phyloP scores from a whole-genome alignment of 2,797 vertebrate genomes.

The Bradypus variegatus region DNA sequence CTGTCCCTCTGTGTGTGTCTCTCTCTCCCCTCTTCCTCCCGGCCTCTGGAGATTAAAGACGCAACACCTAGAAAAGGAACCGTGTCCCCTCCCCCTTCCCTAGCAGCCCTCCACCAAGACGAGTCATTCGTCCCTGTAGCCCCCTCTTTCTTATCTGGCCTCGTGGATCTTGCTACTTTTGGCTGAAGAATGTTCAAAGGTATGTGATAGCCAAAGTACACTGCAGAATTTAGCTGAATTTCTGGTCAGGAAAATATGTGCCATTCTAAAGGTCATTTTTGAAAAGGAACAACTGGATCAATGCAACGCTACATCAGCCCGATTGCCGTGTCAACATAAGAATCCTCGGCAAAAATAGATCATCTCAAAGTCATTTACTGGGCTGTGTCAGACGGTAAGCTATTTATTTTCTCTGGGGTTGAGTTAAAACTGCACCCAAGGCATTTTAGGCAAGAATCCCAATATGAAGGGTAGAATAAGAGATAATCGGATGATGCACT shows the following conservation, averaged over 20 bases:
- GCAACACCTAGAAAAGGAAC: not conserved
- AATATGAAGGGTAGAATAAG: not conserved
- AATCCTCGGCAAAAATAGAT: not conserved
- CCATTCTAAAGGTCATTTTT: not conserved
- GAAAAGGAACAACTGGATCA: not conserved
- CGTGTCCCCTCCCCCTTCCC: not conserved
- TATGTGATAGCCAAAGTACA: not conserved
- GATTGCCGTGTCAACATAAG: not conserved
- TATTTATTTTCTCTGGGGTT: not conserved
- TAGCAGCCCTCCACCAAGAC: not conserved
- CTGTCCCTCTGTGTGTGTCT: not conserved
- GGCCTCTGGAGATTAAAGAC: not conserved
- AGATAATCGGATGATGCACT: not conserved
- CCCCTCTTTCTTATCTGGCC: not conserved
- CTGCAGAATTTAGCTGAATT: not conserved
- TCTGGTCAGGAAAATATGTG: not conserved
- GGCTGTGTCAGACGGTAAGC: not conserved
- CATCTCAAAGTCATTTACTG: not conserved
- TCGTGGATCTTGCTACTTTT: conserved; percentile 44
- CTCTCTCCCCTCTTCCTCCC: not conserved
- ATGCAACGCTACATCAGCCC: not conserved
- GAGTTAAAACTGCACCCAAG: not conserved
- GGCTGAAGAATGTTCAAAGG: conserved; percentile 1
- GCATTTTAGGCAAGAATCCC: not conserved
- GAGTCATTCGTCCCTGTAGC: not conserved